A percentile compares a stretch with the other conserved stretches of the same genome.
Evolutionary conservation across 2,797 vertebrate genomes (phyloP).

Genomic region (Protonibea diacanthus): DNA sequence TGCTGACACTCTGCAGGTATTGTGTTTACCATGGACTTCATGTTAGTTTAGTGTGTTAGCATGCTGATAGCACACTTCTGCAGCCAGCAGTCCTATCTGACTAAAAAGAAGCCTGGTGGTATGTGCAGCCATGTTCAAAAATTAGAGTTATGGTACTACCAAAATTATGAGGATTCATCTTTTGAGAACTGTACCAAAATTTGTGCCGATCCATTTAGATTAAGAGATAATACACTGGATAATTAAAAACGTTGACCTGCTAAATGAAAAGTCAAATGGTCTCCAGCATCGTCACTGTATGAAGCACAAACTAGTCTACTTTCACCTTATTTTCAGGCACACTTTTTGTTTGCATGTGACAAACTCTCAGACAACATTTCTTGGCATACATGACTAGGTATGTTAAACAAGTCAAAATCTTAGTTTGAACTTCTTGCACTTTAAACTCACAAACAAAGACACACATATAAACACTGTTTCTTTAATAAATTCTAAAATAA

Average conservation of each 20-base stretch:
- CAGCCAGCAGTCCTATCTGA: no score
- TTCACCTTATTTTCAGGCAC: no score
- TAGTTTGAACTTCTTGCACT: background rate
- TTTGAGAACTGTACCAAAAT: background rate
- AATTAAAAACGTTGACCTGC: background rate
- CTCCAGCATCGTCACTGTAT: background rate
- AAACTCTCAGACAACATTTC: no score
- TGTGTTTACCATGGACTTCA: background rate
- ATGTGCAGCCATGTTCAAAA: no score
- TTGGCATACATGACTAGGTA: no score
- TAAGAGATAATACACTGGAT: background rate
- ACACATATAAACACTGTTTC: background rate
- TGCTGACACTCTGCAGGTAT: background rate
- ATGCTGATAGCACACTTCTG: background rate
- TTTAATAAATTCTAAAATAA: constrained; percentile 5
- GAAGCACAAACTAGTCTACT: no score
- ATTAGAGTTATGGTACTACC: background rate
- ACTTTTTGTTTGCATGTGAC: no score
- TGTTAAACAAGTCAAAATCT: no score
- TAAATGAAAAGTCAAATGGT: background rate
- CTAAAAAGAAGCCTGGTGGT: background rate
- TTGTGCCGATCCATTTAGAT: background rate
- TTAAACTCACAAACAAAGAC: background rate
- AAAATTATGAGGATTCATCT: background rate
- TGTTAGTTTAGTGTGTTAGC: background rate